Evolutionary conservation across 1,140 invertebrate species (phyloP).

Genomic region (Steinernema feltiae): DNA sequence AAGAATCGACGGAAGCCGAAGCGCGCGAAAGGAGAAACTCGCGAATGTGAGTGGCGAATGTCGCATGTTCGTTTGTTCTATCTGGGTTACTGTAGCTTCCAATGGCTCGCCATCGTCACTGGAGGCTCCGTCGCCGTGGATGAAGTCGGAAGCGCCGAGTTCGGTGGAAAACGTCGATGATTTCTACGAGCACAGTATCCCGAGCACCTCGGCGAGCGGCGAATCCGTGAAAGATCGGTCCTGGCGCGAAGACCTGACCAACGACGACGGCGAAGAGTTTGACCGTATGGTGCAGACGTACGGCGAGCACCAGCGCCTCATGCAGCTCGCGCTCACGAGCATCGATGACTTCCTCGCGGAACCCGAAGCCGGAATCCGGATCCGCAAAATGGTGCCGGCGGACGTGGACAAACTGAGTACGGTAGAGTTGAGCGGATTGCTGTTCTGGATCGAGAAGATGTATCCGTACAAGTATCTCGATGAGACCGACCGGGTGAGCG

Average conservation of each 20-base stretch:
- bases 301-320: conserved; percentile 27
- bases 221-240: conserved; percentile 4
- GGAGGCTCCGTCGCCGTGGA: not conserved
- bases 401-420: conserved; percentile 35
- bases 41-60: conserved; percentile 5
- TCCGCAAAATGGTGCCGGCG: conserved; percentile 25
- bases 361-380: conserved; percentile 9
- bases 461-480: conserved; percentile 26
- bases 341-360: conserved; percentile 33
- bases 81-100: not conserved
- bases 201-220: not conserved
- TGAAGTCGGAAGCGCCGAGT: not conserved
- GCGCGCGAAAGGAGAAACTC: not conserved
- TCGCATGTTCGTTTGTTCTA: not conserved
- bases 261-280: conserved; percentile 24
- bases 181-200: conserved; percentile 17
- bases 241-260: not conserved
- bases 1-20: conserved; percentile 25
- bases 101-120: not conserved
- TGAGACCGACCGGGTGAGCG: conserved; percentile 24
- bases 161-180: conserved; percentile 19
- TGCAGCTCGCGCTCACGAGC: conserved; percentile 30
- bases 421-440: conserved; percentile 29
- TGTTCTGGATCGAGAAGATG: conserved; percentile 40
- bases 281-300: conserved; percentile 15